Base-by-base conservation (phyloP, 2,113 vertebrate genomes). In the Mohoua ochrocephala region DNA sequence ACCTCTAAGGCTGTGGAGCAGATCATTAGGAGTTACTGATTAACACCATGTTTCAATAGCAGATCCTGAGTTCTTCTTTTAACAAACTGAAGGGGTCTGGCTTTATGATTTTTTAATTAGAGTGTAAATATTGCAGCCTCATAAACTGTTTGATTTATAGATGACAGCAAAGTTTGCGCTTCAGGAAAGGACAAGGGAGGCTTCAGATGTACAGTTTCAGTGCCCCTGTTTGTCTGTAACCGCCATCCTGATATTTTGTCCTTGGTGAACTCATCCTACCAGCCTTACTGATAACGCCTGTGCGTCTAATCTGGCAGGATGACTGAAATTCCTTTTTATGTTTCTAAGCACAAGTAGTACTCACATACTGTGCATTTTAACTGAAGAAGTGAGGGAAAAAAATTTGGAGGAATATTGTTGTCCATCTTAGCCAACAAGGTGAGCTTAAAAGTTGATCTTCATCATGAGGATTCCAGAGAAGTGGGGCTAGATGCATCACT, bases 101-200 rank as follows among this genome's bases (percentile, higher is more conserved):
- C 97, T 98, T 99, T 98, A 98, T 98, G 98, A 98, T 98, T 98
- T 99, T 98, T 99, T 99, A 99, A 99, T 99, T 98, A 97, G 98
- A 98, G 97, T 98, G 98, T 98, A 99, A 99, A 99, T 98, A 99
- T 97, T 92, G 95, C 94, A 98, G 97, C 97, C 96, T 97, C 97
- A 98, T 98, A 98, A 98, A 98, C 95, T 73, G 81, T 84, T 95
- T 99, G 98, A 99, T 99, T 99, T 98, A 99, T 98, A 93, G 97
- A 95, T 97, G 98, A 97, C 97, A 98, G 97, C 95, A 95, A 98
- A 97, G 93, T 97, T 97, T 98, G 97, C 96, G 93, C 97, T 98
- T 97, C 3, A 45, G 73, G 64, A 95, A 77, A 97, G 95, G 95
- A 94, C 94, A 85, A 12, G 11, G 65, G 89, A 94, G 89, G 93